Evolutionary conservation across 2,113 vertebrate genomes (phyloP).

Genomic region (Ammodramus savannarum): DNA sequence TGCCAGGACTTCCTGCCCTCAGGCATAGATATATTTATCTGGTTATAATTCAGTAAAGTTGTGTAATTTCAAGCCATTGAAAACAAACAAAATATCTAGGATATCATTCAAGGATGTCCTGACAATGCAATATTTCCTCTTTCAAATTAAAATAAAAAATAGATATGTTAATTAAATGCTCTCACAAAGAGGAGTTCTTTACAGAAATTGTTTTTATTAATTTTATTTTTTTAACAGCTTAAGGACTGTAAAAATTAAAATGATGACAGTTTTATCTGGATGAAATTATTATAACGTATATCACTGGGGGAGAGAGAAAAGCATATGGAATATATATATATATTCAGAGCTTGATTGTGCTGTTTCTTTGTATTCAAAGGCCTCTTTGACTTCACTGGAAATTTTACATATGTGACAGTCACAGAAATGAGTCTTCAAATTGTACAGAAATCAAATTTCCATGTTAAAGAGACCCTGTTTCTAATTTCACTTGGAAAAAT

Average conservation of each 20-base stretch:
- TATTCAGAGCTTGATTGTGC: conserved; percentile 39
- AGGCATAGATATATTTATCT: conserved; percentile 49
- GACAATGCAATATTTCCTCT: conserved; percentile 38
- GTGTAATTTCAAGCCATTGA: conserved; percentile 48
- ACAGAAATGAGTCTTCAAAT: conserved; percentile 42
- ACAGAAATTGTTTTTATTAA: conserved; percentile 13
- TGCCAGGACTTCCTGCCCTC: conserved; percentile 57
- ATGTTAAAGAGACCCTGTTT: conserved; percentile 33
- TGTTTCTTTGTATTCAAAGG: conserved; percentile 47
- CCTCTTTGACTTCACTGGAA: conserved; percentile 29
- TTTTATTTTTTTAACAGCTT: conserved; percentile 9
- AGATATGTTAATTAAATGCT: not conserved
- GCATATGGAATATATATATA: conserved; percentile 38
- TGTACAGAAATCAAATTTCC: conserved; percentile 41
- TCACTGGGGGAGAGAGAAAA: conserved; percentile 9
- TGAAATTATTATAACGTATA: conserved; percentile 21
- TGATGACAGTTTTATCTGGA: not conserved
- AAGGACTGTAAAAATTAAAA: conserved; percentile 19
- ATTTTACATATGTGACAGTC: conserved; percentile 48
- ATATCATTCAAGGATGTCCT: conserved; percentile 28
- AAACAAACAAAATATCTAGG: conserved; percentile 44
- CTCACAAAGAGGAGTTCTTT: not conserved
- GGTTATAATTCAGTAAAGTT: conserved; percentile 48
- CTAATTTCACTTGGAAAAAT: conserved; percentile 54
- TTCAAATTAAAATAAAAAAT: conserved; percentile 24